These are phyloP conservation scores for Diabrotica balteata DNA, from an alignment of 2,888 invertebrate genomes.

Conservation along the genomic window DNA sequence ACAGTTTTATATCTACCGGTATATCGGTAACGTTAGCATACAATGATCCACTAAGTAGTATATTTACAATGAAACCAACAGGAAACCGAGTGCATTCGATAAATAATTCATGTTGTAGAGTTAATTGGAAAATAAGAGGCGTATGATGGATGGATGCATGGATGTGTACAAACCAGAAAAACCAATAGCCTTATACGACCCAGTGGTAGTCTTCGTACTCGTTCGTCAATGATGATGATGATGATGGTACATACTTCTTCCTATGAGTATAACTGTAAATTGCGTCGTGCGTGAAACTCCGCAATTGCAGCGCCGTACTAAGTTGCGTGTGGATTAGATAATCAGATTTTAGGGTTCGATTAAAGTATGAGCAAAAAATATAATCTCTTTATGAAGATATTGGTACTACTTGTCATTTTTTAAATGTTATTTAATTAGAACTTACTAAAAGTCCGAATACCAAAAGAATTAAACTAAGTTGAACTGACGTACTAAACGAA, in stretches of 20 bases:
- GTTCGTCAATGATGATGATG: constrained; percentile 12
- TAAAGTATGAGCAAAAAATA: no score
- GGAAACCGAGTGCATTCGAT: constrained; percentile 25
- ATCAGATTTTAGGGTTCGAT: no score
- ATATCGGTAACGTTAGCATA: no score
- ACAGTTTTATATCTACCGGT: no score
- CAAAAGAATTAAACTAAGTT: no score
- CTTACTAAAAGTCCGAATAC: no score
- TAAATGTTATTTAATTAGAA: no score
- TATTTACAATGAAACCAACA: constrained; percentile 24
- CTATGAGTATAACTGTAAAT: constrained; percentile 31
- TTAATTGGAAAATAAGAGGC: constrained; percentile 34
- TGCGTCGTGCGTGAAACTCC: constrained; percentile 28
- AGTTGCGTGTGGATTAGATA: no score
- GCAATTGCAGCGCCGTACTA: constrained; percentile 19
- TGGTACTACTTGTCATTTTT: no score
- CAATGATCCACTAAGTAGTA: no score
- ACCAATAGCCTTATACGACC: constrained; percentile 29
- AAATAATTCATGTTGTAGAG: constrained; percentile 30
- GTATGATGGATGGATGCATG: constrained; percentile 27
- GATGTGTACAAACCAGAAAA: constrained; percentile 28
- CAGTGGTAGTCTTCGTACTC: constrained; percentile 28
- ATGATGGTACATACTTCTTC: constrained; percentile 20
- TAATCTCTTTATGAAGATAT: no score
- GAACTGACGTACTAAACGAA: no score